Conservation (phyloP, 1,140 invertebrate species). For the Cydia fagiglandana region DNA sequence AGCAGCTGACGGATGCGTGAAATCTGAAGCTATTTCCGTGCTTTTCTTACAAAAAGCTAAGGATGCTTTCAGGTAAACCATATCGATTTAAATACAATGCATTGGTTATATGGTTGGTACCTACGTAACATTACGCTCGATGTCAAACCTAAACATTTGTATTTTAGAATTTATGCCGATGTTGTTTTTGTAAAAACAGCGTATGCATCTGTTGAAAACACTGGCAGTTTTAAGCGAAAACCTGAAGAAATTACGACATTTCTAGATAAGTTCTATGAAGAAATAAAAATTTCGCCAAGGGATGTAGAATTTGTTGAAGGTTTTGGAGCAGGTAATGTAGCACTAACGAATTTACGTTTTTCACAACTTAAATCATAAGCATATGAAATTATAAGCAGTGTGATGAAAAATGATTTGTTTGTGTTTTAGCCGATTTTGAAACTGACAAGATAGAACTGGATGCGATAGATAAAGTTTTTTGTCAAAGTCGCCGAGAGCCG, state of each 20-base stretch:
- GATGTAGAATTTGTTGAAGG: constrained; percentile 86
- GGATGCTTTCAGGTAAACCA: constrained; percentile 85
- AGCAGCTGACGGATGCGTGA: constrained; percentile 83
- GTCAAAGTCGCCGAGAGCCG: constrained; percentile 73
- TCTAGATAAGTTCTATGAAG: constrained; percentile 82
- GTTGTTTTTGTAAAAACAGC: constrained; percentile 83
- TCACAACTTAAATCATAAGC: too few relatives aligned
- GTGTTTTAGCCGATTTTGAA: constrained; percentile 67
- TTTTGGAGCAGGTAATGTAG: constrained; percentile 82
- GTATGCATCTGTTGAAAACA: constrained; percentile 57
- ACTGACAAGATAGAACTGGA: constrained; percentile 56
- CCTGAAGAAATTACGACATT: constrained; percentile 77
- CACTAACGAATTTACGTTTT: too few relatives aligned
- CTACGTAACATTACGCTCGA: too few relatives aligned
- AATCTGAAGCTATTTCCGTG: constrained; percentile 85
- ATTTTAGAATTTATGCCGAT: constrained; percentile 84
- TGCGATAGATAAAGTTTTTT: constrained; percentile 59
- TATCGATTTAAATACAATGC: constrained; percentile 78
- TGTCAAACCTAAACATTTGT: not conserved
- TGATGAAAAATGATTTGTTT: not conserved
- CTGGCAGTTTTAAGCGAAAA: constrained; percentile 77
- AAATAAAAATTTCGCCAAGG: constrained; percentile 81
- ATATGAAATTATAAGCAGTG: not conserved
- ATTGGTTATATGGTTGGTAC: constrained; percentile 45
- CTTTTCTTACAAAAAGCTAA: constrained; percentile 90